These are phyloP conservation scores for Pyrocephalus nanus DNA, from an alignment of 2,797 vertebrate species.

Conservation along the genomic window DNA sequence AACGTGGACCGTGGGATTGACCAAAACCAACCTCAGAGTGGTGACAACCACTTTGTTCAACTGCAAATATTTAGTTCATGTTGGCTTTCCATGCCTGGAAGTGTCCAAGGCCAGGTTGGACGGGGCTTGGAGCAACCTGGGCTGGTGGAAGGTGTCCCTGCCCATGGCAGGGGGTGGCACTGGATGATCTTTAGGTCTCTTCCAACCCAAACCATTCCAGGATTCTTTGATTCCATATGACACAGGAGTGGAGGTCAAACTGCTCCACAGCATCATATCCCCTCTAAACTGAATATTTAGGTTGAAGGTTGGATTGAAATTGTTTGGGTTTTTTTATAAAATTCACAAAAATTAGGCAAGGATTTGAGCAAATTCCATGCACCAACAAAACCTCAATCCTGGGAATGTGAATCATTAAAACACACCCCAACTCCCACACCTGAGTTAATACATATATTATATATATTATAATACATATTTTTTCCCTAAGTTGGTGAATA, in stretches of 20 bases:
- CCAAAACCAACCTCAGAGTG: not conserved
- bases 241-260: not conserved
- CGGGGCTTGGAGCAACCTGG: not conserved
- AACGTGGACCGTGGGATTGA: not conserved
- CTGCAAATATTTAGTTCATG: not conserved
- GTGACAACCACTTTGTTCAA: not conserved
- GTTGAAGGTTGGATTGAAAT: not conserved
- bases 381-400: not conserved
- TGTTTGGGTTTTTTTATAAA: not conserved
- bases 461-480: not conserved
- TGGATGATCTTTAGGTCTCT: not conserved
- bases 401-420: not conserved
- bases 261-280: not conserved
- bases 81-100: not conserved
- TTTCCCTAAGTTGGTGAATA: not conserved
- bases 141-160: not conserved
- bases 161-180: too few species aligned
- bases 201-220: not conserved
- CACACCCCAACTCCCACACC: not conserved
- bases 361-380: not conserved
- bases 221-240: not conserved
- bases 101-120: not conserved
- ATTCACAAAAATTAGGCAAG: not conserved
- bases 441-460: not conserved
- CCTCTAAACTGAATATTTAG: not conserved